Evolutionary conservation across 1,140 invertebrate genomes (phyloP), one percentile per base, ranked within the genome.

Genomic region (Philaenus spumarius): DNA sequence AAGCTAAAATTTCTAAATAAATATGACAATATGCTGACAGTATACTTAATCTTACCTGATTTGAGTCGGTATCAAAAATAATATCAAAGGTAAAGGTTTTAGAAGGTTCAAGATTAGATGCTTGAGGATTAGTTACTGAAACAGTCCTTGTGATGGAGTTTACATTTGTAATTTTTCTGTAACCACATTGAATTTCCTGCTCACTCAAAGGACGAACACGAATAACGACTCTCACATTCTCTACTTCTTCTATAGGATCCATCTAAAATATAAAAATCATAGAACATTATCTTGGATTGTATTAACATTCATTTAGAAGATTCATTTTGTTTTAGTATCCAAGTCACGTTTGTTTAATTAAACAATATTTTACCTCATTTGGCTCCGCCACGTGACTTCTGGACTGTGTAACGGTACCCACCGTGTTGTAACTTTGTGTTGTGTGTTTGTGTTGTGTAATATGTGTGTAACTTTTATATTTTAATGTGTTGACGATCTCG

Each of bases 1-100:
- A 22, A 37, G 19, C 46, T 43, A 20, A 46, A 2, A 37, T n/a
- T n/a, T n/a, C 34, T 23, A 17, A 46, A 20, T 45, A 26, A 30
- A 7, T 24, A 1, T 23, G 2, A 15, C 20, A 58, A 48, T 20
- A 30, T 34, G 12, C 19, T n/a, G 14, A 51, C 0, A 45, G 26
- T 7, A 14, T 35, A 47, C 48, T 39, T 51, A 40, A 5, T n/a
- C 46, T 51, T 58, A 67, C 67, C 74, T 98, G 97, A 60, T 85
- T 87, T 0, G 94, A 90, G 67, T 84, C 82, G 62, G 79, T 81
- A 75, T 95, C 92, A 76, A 95, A 97, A 0, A 95, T 92, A 24
- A 91, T 86, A 75, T 97, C 94, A 74, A 95, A 97, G 2, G 92
- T 93, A 73, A 97, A 97, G 61, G 82, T 78, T 73, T 93, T 93